Conservation (phyloP, 92 coral and sea anemone genomes). For the Plumapathes pennacea region DNA sequence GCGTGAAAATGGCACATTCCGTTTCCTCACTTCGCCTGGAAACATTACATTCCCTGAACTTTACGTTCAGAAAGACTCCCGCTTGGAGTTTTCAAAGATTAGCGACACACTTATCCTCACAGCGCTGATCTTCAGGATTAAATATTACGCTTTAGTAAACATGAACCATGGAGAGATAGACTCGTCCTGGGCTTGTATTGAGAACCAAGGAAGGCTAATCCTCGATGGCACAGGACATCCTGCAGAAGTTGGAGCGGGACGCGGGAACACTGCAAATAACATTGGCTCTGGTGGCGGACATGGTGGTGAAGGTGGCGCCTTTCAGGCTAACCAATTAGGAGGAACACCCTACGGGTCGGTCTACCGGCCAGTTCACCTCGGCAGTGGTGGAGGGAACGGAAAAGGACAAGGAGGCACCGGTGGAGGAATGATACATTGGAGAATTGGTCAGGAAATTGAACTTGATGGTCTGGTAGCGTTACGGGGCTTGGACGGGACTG, state of each 20-base stretch:
- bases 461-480: conserved; percentile 86
- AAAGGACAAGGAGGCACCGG: conserved; percentile 89
- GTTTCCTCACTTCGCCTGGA: conserved; percentile 87
- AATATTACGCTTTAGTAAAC: conserved; percentile 78
- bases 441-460: conserved; percentile 88
- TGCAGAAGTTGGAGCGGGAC: conserved; percentile 80
- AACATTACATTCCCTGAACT: conserved; percentile 88
- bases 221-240: conserved; percentile 82
- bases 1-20: conserved; percentile 74
- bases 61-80: conserved; percentile 83
- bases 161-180: conserved; percentile 89
- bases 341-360: conserved; percentile 94
- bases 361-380: conserved; percentile 75
- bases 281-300: conserved; percentile 98
- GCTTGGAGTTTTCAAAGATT: conserved; percentile 80
- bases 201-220: conserved; percentile 75
- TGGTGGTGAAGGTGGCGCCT: conserved; percentile 94
- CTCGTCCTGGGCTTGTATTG: conserved; percentile 98
- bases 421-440: conserved; percentile 94
- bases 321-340: conserved; percentile 43
- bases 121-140: conserved; percentile 78
- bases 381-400: conserved; percentile 98
- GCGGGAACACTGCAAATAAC: conserved; percentile 59
- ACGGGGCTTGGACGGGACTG: conserved; percentile 62
- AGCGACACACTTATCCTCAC: conserved; percentile 72